Evolutionary conservation across 2,113 vertebrate species (phyloP).

Genomic region (Thalassarche chlororhynchos): DNA sequence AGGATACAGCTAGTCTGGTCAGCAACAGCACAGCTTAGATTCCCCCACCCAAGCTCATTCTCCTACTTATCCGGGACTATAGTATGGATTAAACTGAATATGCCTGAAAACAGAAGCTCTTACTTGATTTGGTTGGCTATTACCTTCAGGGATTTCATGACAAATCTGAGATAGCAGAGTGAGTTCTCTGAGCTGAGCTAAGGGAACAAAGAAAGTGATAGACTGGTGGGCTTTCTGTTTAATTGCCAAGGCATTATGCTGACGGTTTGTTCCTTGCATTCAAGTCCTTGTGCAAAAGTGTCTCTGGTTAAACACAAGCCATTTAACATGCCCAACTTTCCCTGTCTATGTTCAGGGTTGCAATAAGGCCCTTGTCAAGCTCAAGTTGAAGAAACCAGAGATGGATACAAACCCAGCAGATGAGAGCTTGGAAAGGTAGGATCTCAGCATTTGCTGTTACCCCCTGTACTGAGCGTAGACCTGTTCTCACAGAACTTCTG

Average conservation of each 20-base stretch:
- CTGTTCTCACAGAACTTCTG: background rate
- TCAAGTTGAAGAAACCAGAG: constrained; percentile 65
- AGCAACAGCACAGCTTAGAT: background rate
- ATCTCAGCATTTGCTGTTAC: background rate
- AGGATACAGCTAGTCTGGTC: background rate
- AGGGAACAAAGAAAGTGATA: background rate
- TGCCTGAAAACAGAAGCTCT: background rate
- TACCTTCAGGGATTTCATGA: background rate
- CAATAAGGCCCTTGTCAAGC: constrained; percentile 55
- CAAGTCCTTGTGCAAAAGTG: background rate
- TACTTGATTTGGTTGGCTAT: background rate
- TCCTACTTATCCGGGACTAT: background rate
- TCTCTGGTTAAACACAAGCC: background rate
- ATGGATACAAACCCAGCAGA: background rate
- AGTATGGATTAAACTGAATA: background rate
- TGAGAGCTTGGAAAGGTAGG: background rate
- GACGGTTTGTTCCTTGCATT: background rate
- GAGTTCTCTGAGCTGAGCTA: background rate
- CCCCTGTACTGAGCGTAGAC: background rate
- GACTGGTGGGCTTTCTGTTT: background rate
- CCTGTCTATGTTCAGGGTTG: constrained; percentile 44
- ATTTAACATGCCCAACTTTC: background rate
- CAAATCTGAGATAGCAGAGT: background rate
- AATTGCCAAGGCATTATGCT: background rate
- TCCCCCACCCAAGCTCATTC: background rate